A percentile compares a stretch with the other conserved stretches of the same genome.
Conservation (phyloP, 2,113 vertebrate genomes). For the Carettochelys insculpta region DNA sequence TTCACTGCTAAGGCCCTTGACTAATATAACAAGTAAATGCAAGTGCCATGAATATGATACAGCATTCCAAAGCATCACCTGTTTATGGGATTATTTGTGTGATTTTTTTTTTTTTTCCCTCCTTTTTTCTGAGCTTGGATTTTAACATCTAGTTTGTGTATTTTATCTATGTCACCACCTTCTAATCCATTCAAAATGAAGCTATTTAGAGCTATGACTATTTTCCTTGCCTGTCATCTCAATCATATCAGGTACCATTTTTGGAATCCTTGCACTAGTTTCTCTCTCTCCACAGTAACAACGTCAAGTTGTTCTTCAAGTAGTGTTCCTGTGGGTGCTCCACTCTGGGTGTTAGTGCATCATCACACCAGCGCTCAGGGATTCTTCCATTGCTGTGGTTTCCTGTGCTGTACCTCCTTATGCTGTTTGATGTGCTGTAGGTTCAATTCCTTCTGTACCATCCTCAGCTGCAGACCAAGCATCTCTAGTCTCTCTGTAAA, state of each 20-base stretch:
- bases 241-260: neutral
- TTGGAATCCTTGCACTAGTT: neutral
- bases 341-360: too few species aligned
- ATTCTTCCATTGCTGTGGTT: too few species aligned
- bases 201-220: neutral
- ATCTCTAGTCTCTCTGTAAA: too few species aligned
- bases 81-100: slow-evolving; percentile 4
- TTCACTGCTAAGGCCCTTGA: neutral
- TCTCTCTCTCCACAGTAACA: neutral
- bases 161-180: neutral
- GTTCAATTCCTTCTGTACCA: too few species aligned
- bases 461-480: too few species aligned
- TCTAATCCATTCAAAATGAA: neutral
- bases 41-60: slow-evolving; percentile 8
- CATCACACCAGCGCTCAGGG: too few species aligned
- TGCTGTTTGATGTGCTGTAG: too few species aligned
- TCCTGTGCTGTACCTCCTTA: too few species aligned
- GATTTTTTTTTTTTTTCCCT: slow-evolving; percentile 12
- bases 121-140: neutral
- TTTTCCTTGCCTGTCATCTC: neutral
- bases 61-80: slow-evolving; percentile 43
- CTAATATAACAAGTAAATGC: slow-evolving; percentile 41
- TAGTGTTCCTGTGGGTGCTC: too few species aligned
- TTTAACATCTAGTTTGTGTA: slow-evolving; percentile 20
- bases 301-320: neutral